A percentile compares a stretch with the other conserved stretches of the same genome.
Evolutionary conservation across 2,797 vertebrate genomes (phyloP).

Genomic region (Balearica regulorum): DNA sequence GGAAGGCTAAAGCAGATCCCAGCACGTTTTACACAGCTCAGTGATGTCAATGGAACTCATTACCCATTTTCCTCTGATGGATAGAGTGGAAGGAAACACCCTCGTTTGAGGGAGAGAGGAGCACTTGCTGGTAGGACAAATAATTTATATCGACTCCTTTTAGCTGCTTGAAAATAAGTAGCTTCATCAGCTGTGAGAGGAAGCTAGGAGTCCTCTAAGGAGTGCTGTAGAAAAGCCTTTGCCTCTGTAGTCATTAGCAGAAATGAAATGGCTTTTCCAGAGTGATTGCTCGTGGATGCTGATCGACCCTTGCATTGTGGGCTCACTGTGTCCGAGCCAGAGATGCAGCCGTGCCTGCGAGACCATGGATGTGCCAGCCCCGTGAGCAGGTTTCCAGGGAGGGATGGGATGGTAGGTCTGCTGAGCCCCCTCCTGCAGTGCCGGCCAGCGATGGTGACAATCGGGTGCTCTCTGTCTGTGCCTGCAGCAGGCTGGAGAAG

Average conservation of each 20-base stretch:
- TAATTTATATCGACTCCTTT: not conserved
- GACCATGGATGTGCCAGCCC: rapidly evolving
- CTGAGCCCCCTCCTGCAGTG: not conserved
- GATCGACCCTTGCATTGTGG: rapidly evolving
- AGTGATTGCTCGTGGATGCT: rapidly evolving
- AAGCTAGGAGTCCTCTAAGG: not conserved
- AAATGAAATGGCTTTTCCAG: not conserved
- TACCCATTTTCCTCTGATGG: not conserved
- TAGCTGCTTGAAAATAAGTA: not conserved
- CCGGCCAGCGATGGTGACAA: rapidly evolving
- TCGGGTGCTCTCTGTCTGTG: not conserved
- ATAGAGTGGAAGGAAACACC: not conserved
- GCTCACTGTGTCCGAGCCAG: rapidly evolving
- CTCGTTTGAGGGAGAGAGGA: not conserved
- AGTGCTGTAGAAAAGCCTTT: not conserved
- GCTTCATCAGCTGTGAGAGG: not conserved
- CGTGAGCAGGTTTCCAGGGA: not conserved
- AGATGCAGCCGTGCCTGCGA: not conserved
- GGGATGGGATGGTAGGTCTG: not conserved
- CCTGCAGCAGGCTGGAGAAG: not conserved
- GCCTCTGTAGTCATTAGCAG: not conserved
- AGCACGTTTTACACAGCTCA: not conserved
- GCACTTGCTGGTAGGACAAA: not conserved
- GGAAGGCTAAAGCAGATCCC: not conserved
- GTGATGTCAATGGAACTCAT: not conserved